Evolutionary conservation across 2,888 invertebrate genomes (phyloP).

Genomic region (Allolobophora icterica): DNA sequence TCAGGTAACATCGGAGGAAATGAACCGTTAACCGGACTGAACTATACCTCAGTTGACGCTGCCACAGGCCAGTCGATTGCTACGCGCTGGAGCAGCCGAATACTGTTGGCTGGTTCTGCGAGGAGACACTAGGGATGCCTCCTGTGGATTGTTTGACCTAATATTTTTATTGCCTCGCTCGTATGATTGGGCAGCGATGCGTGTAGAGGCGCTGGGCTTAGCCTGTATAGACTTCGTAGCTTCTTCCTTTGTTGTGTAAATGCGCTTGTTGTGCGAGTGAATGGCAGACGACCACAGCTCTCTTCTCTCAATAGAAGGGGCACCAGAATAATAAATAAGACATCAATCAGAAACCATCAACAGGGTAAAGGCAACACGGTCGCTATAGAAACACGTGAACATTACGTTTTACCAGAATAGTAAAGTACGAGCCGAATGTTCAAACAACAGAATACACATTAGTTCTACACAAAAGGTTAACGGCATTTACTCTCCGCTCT

Average conservation of each 20-base stretch:
- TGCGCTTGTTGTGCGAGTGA: background rate
- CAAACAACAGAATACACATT: too few species aligned
- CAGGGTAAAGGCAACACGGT: too few species aligned
- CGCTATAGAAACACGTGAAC: too few species aligned
- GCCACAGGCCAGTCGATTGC: background rate
- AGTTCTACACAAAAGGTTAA: too few species aligned
- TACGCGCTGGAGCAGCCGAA: background rate
- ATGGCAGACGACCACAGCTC: background rate
- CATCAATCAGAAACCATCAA: too few species aligned
- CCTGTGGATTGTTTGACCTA: background rate
- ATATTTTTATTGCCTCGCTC: background rate
- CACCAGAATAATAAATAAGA: too few species aligned
- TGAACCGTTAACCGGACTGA: background rate
- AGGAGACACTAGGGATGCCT: background rate
- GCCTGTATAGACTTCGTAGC: background rate
- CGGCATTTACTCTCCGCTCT: background rate
- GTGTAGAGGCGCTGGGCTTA: background rate
- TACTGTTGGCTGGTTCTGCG: background rate
- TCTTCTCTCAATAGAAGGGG: background rate
- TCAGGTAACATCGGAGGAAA: background rate
- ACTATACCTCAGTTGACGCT: background rate
- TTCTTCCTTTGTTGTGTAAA: background rate
- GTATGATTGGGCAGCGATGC: background rate
- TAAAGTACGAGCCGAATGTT: too few species aligned
- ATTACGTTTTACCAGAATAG: too few species aligned